Evolutionary conservation across 2,888 invertebrate genomes (phyloP).

Genomic region (Xestia ashworthii): DNA sequence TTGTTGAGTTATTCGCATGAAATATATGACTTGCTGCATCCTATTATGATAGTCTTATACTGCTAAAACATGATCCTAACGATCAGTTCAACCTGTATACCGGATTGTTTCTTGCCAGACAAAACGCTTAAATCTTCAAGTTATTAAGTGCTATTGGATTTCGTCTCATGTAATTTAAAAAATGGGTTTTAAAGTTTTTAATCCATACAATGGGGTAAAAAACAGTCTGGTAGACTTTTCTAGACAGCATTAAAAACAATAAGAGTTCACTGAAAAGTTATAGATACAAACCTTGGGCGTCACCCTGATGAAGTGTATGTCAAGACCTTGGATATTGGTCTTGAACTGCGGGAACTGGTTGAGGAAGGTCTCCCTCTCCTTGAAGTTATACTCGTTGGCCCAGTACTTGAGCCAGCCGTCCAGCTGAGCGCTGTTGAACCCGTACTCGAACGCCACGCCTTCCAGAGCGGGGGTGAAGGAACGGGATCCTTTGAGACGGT

Average conservation of each 20-base stretch:
- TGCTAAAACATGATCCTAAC: too few species aligned
- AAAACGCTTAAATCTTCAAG: neutral
- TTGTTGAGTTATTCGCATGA: neutral
- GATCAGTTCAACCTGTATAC: neutral
- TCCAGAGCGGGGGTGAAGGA: constrained; percentile 91
- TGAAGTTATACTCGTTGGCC: constrained; percentile 93
- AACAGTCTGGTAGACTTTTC: neutral
- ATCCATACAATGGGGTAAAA: neutral
- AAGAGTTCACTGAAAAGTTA: neutral
- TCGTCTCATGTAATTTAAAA: neutral
- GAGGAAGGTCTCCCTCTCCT: constrained; percentile 91
- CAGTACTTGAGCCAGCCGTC: constrained; percentile 93
- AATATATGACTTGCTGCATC: neutral
- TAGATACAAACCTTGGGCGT: constrained; percentile 85
- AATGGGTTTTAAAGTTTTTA: neutral
- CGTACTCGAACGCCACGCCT: constrained; percentile 94
- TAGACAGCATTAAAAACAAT: neutral
- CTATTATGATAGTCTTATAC: neutral
- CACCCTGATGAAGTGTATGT: constrained; percentile 90
- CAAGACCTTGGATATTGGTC: constrained; percentile 93
- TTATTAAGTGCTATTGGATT: neutral
- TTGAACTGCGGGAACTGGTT: constrained; percentile 94
- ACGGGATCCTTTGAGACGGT: constrained; percentile 77
- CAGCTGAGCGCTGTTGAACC: constrained; percentile 93
- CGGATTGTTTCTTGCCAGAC: neutral